Evolutionary conservation across 2,113 vertebrate genomes (phyloP).

Genomic region (Microtus richardsoni): DNA sequence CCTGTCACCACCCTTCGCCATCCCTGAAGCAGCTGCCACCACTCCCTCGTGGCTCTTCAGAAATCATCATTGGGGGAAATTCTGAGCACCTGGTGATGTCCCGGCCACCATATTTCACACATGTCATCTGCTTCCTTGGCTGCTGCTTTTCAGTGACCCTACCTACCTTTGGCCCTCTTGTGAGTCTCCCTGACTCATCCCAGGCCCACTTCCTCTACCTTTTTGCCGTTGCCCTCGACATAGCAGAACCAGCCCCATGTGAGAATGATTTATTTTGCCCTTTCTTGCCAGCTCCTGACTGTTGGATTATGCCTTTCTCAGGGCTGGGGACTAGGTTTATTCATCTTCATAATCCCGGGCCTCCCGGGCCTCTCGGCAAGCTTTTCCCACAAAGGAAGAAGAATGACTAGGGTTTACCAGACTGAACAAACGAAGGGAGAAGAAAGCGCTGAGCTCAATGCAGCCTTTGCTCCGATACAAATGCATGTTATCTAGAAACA

Average conservation of each 20-base stretch:
- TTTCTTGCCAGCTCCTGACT: neutral
- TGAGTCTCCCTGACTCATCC: neutral
- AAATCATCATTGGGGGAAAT: neutral
- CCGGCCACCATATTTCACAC: neutral
- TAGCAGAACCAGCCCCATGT: neutral
- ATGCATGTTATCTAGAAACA: neutral
- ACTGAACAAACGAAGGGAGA: neutral
- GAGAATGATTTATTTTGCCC: neutral
- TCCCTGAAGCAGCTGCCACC: neutral
- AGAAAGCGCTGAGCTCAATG: neutral
- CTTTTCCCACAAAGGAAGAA: neutral
- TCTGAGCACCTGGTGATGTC: neutral
- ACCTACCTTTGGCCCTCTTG: neutral
- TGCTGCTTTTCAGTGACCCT: too few relatives aligned
- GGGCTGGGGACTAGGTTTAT: neutral
- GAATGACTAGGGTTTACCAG: neutral
- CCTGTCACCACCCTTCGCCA: rapidly evolving
- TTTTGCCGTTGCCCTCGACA: neutral
- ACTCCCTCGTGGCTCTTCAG: neutral
- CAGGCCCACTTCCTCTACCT: neutral
- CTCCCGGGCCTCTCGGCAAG: neutral
- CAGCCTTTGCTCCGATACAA: constrained; percentile 8
- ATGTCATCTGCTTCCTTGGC: neutral
- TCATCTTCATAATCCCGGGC: constrained; percentile 8
- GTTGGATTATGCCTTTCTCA: neutral